Percentiles rank a stretch among this genome's conserved stretches.
Evolutionary conservation across 2,797 vertebrate genomes (phyloP).

Genomic region (Dendrocincla tyrannina): DNA sequence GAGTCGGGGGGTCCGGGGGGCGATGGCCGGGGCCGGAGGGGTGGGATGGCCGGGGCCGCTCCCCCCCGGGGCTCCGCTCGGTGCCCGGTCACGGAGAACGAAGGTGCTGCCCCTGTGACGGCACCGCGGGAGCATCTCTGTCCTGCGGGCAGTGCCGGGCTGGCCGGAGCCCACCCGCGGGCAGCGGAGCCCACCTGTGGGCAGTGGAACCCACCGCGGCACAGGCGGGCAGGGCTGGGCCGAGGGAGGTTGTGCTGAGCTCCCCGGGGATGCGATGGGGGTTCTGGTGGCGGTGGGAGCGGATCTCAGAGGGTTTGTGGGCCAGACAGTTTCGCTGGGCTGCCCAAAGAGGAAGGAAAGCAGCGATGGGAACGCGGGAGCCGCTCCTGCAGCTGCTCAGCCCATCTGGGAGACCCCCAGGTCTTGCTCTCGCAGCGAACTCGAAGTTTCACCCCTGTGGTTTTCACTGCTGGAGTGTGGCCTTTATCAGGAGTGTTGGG

Average conservation of each 20-base stretch:
- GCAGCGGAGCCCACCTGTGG: background rate
- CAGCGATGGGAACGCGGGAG: accelerated
- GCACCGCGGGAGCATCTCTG: background rate
- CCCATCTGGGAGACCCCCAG: background rate
- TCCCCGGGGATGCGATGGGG: background rate
- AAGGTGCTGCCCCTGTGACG: background rate
- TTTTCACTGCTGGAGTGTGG: background rate
- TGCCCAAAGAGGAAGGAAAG: background rate
- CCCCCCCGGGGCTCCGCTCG: background rate
- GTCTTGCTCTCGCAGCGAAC: background rate
- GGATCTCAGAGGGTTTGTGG: background rate
- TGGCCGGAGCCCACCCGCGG: background rate
- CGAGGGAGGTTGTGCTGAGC: background rate
- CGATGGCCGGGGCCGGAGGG: background rate
- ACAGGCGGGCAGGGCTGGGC: accelerated
- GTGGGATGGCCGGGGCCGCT: background rate
- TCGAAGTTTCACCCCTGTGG: background rate
- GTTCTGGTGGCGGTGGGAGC: background rate
- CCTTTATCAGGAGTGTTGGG: background rate
- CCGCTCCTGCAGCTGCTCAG: background rate
- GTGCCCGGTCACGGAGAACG: background rate
- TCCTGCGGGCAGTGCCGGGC: background rate
- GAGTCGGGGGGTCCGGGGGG: accelerated
- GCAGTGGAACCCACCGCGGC: background rate
- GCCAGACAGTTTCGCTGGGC: accelerated